Evolutionary conservation across 2,113 vertebrate genomes (phyloP).

Genomic region (Raja brachyura): DNA sequence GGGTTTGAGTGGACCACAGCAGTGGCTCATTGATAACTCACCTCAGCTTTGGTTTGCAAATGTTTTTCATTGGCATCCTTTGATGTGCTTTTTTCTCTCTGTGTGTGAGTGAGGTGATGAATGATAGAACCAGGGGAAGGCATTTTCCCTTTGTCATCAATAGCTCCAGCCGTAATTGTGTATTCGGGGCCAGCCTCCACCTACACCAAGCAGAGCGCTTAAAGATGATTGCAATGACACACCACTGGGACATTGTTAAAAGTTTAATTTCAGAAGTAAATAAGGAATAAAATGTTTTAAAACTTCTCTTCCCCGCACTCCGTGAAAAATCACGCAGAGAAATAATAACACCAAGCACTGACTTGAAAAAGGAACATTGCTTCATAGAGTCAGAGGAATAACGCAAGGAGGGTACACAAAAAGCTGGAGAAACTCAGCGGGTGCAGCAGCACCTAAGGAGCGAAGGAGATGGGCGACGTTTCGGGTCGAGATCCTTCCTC

Average conservation of each 20-base stretch:
- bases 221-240: not conserved
- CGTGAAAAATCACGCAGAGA: not conserved
- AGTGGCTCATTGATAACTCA: not conserved
- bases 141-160: not conserved
- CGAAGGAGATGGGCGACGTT: no score
- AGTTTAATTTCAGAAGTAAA: not conserved
- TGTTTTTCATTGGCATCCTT: slow-evolving; percentile 4
- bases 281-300: not conserved
- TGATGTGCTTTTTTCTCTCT: not conserved
- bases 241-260: not conserved
- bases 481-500: no score
- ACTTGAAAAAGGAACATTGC: not conserved
- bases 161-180: not conserved
- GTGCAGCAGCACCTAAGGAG: no score
- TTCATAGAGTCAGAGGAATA: no score
- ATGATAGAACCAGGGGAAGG: not conserved
- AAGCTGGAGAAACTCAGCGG: no score
- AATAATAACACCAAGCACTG: not conserved
- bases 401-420: no score
- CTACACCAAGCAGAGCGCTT: not conserved
- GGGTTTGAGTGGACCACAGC: not conserved
- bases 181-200: not conserved
- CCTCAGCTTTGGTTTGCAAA: not conserved
- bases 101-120: not conserved
- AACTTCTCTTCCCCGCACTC: not conserved